Evolutionary conservation across 2,888 invertebrate species (phyloP).

Genomic region (Ariolimax columbianus): DNA sequence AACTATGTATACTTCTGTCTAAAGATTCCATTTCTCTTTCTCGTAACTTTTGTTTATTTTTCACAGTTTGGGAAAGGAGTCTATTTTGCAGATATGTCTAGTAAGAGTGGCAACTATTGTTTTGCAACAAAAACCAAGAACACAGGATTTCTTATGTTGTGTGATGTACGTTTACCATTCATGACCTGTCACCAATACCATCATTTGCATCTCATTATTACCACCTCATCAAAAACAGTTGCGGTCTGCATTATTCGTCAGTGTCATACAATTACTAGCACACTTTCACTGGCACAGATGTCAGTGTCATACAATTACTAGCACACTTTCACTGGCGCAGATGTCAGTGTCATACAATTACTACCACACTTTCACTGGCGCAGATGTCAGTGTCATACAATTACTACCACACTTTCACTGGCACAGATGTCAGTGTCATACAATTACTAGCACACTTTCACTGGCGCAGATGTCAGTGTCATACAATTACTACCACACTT

Average conservation of each 20-base stretch:
- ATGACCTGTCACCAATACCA: background rate
- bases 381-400: background rate
- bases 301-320: background rate
- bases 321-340: background rate
- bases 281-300: background rate
- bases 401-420: too few species aligned
- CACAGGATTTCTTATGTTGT: slow-evolving; percentile 78
- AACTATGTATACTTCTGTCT: background rate
- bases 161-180: slow-evolving; percentile 77
- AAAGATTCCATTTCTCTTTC: background rate
- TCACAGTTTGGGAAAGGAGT: slow-evolving; percentile 80
- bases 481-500: background rate
- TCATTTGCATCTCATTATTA: background rate
- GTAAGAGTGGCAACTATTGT: slow-evolving; percentile 81
- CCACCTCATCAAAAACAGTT: background rate
- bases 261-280: too few species aligned
- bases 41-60: background rate
- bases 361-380: background rate
- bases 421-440: too few species aligned
- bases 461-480: background rate
- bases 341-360: background rate
- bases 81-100: slow-evolving; percentile 81
- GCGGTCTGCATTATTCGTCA: slow-evolving; percentile 1
- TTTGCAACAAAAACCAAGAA: slow-evolving; percentile 77
- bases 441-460: too few species aligned